These are phyloP conservation scores for Euzophera pinguis DNA, from an alignment of 2,888 invertebrate genomes.

Conservation along the genomic window DNA sequence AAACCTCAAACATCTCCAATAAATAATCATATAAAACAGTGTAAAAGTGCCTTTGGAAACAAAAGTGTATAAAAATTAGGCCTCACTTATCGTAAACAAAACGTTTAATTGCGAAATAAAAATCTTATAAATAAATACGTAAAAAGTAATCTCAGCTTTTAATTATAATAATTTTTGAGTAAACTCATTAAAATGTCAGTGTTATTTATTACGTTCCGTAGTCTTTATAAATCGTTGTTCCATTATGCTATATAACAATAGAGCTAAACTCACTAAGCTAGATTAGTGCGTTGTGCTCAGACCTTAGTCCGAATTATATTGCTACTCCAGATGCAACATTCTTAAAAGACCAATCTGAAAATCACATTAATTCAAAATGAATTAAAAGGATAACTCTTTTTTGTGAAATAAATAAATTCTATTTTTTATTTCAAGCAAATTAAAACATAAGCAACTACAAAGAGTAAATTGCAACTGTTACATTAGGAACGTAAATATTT, in stretches of 20 bases:
- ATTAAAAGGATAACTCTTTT: not conserved
- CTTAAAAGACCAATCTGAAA: conserved; percentile 80
- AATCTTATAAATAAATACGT: conserved; percentile 57
- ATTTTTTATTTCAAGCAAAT: not conserved
- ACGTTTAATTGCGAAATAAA: conserved; percentile 64
- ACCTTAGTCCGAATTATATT: conserved; percentile 49
- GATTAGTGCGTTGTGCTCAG: conserved; percentile 40
- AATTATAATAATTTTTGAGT: conserved; percentile 30
- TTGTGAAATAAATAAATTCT: not conserved
- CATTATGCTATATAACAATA: conserved; percentile 47
- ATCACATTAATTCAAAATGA: conserved; percentile 36
- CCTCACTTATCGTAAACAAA: conserved; percentile 69
- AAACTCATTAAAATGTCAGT: conserved; percentile 28
- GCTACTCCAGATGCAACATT: conserved; percentile 72
- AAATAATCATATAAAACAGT: conserved; percentile 40
- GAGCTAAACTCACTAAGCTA: conserved; percentile 39
- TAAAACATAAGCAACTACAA: conserved; percentile 5
- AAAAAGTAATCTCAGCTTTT: conserved; percentile 47
- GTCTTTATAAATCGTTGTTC: conserved; percentile 73
- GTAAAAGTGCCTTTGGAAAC: conserved; percentile 41
- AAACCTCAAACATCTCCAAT: conserved; percentile 27
- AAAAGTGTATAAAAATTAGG: conserved; percentile 65
- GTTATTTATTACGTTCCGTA: conserved; percentile 40
- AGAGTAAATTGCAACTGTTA: not conserved
- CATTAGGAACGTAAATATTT: conserved; percentile 13